Evolutionary conservation across 1,140 invertebrate species (phyloP).

Genomic region (Copidosoma floridanum): DNA sequence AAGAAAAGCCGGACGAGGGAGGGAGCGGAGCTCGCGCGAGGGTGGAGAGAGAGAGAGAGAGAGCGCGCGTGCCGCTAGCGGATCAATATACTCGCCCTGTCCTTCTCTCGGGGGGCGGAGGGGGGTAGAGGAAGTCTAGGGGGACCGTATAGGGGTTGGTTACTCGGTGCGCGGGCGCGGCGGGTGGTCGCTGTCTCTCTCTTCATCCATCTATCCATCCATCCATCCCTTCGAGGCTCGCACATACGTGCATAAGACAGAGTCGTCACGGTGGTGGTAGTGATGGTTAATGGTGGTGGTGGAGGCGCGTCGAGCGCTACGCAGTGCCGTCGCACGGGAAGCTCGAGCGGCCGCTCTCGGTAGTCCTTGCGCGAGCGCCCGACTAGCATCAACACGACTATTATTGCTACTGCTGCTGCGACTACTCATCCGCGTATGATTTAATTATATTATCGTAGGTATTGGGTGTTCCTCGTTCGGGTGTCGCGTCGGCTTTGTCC

Average conservation of each 20-base stretch:
- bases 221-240: too few relatives aligned
- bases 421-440: too few relatives aligned
- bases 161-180: not conserved
- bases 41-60: slow-evolving; percentile 32
- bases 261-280: slow-evolving; percentile 24
- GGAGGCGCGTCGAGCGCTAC: slow-evolving; percentile 49
- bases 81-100: slow-evolving; percentile 52
- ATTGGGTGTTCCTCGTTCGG: too few relatives aligned
- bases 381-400: slow-evolving; percentile 21
- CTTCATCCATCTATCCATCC: too few relatives aligned
- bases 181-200: slow-evolving; percentile 39
- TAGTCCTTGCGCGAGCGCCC: slow-evolving; percentile 4
- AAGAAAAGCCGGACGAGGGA: not conserved
- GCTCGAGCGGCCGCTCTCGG: slow-evolving; percentile 37
- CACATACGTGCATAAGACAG: too few relatives aligned
- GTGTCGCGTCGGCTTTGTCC: too few relatives aligned
- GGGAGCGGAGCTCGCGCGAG: slow-evolving; percentile 15
- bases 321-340: slow-evolving; percentile 56
- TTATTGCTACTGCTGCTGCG: too few relatives aligned
- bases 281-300: slow-evolving; percentile 39
- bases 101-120: slow-evolving; percentile 28
- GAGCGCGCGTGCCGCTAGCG: slow-evolving; percentile 52
- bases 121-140: slow-evolving; percentile 34
- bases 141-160: slow-evolving; percentile 24
- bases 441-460: too few relatives aligned